These are phyloP conservation scores for Thera obeliscata DNA, from an alignment of 2,888 invertebrate species.

Conservation along the genomic window DNA sequence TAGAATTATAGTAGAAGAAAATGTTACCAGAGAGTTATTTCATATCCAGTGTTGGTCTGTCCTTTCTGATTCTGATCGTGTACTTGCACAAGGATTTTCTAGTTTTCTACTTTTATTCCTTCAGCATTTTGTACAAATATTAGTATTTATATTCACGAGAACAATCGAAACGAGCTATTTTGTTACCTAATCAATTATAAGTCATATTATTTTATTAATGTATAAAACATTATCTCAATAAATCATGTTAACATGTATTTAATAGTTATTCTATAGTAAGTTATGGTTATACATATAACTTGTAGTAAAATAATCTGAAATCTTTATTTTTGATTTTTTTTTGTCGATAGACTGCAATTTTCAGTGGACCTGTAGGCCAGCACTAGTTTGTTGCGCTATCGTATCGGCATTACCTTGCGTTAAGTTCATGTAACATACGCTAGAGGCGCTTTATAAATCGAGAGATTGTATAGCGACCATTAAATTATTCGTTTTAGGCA, in stretches of 20 bases:
- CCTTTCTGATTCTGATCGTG: slow-evolving; percentile 15
- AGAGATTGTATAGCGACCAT: too few species aligned
- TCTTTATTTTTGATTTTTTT: slow-evolving; percentile 14
- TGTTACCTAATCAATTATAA: slow-evolving; percentile 15
- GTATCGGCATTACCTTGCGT: neutral
- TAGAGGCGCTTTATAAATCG: neutral
- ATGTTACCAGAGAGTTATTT: slow-evolving; percentile 65
- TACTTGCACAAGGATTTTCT: slow-evolving; percentile 29
- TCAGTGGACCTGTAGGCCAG: slow-evolving; percentile 19
- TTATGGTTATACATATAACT: neutral
- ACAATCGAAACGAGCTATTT: slow-evolving; percentile 18
- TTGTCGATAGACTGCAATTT: slow-evolving; percentile 18
- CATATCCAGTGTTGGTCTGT: slow-evolving; percentile 53
- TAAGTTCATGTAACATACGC: neutral
- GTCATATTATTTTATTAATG: slow-evolving; percentile 14
- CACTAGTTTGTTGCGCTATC: slow-evolving; percentile 16
- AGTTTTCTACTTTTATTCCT: slow-evolving; percentile 37
- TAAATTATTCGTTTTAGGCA: too few species aligned
- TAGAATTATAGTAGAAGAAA: slow-evolving; percentile 67
- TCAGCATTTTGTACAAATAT: slow-evolving; percentile 36
- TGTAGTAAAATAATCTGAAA: neutral
- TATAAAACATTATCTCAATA: slow-evolving; percentile 19
- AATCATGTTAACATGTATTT: slow-evolving; percentile 14
- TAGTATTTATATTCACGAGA: slow-evolving; percentile 23
- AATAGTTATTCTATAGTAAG: neutral